Evolutionary conservation across 53 echinoderm and acorn worm genomes (phyloP), one percentile per base, ranked within the genome.

Genomic region (Mesocentrotus franciscanus): DNA sequence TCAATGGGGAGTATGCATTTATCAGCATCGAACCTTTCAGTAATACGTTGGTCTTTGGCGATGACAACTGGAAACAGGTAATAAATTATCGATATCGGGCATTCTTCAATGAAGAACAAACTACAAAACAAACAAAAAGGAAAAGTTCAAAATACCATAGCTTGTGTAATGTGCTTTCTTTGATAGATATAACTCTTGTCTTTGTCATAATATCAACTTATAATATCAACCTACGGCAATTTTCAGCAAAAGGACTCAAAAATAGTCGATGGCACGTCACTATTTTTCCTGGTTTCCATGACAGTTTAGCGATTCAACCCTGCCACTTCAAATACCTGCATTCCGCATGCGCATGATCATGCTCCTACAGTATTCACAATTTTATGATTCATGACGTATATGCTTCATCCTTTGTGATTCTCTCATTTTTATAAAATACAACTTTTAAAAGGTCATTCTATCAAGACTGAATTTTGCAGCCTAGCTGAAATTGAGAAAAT

Each of bases 1-100:
- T 97, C n/a, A 97, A 97, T 9, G 99, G 99, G n/a, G 97, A 98
- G 39, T 99, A 99, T 95, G 99, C 96, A 30, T 99, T 99, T 85
- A 95, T 99, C 95, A 98, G 96, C 92, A 96, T 98, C 75, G 97
- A 99, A 85, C 97, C 97, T 20, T 98, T 97, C 87, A 96, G 93
- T 84, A 97, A 97, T 66, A 91, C 90, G 24, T 39, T 85, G 24
- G 92, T 95, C 58, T 98, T 97, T 93, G 98, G 98, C 0, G 95
- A 96, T 57, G 96, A 98, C 60, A 71, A 93, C 1, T 98, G 98
- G 98, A 96, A 96, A 58, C 92, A 96, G 98, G 98, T 97, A 56
- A 27, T 1, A 10, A 60, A 26, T 71, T 24, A 71, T 9, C 4
- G 22, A 71, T 71, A 24, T 24, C 72, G 3, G n/a, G 20, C 20